Evolutionary conservation across 2,113 vertebrate genomes (phyloP).

Genomic region (Balaeniceps rex): DNA sequence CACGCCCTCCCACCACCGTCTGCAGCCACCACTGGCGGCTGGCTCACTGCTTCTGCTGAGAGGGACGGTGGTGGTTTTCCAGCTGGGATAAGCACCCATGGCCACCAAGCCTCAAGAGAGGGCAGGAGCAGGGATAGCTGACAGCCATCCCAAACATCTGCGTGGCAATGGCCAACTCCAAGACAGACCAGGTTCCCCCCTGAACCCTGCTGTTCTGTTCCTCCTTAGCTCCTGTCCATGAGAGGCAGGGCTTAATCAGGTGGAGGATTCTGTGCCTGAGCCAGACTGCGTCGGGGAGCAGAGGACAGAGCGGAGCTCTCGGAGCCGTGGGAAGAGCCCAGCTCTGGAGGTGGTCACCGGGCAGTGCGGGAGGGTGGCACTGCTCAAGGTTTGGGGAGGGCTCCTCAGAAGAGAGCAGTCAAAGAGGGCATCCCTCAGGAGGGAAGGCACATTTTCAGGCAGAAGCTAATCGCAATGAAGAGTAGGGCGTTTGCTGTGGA

Average conservation of each 20-base stretch:
- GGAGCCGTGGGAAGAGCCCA: neutral
- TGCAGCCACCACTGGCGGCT: neutral
- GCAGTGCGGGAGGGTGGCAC: neutral
- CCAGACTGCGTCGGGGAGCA: neutral
- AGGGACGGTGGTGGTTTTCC: neutral
- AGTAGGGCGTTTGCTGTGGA: neutral
- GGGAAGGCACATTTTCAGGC: fast-evolving
- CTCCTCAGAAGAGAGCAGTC: neutral
- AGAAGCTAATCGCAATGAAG: fast-evolving
- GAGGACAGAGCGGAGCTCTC: neutral
- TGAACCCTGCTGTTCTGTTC: neutral
- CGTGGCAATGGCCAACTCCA: fast-evolving
- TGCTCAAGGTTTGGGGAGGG: neutral
- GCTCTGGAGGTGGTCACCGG: neutral
- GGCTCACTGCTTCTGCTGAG: neutral
- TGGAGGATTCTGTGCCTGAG: neutral
- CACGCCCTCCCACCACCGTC: neutral
- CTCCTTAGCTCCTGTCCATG: fast-evolving
- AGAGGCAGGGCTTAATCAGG: neutral
- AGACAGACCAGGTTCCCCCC: neutral
- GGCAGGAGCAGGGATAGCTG: neutral
- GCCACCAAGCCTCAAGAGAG: neutral
- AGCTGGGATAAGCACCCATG: neutral
- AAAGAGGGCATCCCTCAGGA: neutral
- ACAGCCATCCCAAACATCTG: neutral